Base-by-base conservation (phyloP, 1,140 invertebrate species). In the Zaprionus africanus region DNA sequence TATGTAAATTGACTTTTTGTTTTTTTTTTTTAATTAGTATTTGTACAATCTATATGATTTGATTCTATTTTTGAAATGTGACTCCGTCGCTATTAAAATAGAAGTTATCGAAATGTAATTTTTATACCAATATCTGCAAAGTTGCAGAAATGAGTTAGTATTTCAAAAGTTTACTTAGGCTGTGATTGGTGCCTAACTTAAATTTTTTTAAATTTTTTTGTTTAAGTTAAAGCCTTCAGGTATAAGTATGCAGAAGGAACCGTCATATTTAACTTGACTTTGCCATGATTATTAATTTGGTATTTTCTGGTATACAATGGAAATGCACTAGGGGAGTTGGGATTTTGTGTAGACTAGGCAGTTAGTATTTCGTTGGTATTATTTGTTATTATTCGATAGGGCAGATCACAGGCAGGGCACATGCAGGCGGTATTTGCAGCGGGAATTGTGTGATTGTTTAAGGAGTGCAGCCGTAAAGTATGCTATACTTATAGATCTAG, bases 341-440 rank as follows among this genome's bases (percentile, higher is more conserved):
- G n/a, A 24, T 76, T 83, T 75, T 75, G 59, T 73, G 49, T 79
- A 73, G 58, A 53, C 26, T 60, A 13, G 26, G 61, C 61, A 5
- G 11, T 65, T 49, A 60, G 34, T 38, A 41, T 60, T 60, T 64
- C 22, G 49, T 76, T 79, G 24, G 57, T 41, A 56, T 49, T 53
- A 24, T 15, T 19, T 36, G 34, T 17, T 17, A 36, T 22, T 28
- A 15, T 5, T 31, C 49, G 5, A 4, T 22, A 0, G 17, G 49
- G 63, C 63, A 22, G 36, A 65, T 59, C 61, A 31, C 7, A 31
- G 51, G 63, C 63, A 51, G 54, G 62, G 82, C 79, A 51, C 82
- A 85, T 77, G 76, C 76, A 77, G 43, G 72, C 58, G 41, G 28
- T 46, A 31, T 28, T 58, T 31, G 31, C 13, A 15, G 15, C 38